Evolutionary conservation across 1,140 invertebrate species (phyloP).

Genomic region (Heliothis subflexa): DNA sequence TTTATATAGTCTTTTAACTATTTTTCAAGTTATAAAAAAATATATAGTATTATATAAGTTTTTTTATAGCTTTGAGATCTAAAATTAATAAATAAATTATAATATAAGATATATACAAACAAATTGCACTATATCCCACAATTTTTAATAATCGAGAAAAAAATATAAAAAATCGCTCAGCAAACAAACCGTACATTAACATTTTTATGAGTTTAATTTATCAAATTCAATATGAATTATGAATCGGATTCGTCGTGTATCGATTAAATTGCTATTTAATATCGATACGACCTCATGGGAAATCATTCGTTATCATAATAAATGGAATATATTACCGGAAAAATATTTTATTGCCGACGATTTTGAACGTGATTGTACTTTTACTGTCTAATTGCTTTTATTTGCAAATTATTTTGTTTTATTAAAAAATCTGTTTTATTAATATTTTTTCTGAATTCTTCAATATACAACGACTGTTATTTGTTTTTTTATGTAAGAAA

Average conservation of each 20-base stretch:
- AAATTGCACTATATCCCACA: neutral
- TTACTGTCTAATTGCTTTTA: conserved; percentile 24
- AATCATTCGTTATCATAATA: conserved; percentile 67
- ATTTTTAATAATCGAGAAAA: neutral
- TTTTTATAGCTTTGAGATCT: no score
- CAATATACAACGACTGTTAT: neutral
- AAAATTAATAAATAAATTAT: neutral
- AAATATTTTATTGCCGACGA: conserved; percentile 42
- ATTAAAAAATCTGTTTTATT: no score
- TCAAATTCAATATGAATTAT: conserved; percentile 57
- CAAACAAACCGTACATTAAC: conserved; percentile 46
- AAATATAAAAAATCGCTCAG: conserved; percentile 15
- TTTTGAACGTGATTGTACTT: conserved; percentile 33
- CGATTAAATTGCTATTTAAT: conserved; percentile 68
- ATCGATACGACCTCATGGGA: conserved; percentile 63
- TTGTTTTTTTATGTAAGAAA: no score
- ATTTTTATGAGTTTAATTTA: conserved; percentile 47
- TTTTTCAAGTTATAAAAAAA: no score
- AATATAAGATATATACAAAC: neutral
- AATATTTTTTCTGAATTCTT: neutral
- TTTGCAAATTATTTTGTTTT: neutral
- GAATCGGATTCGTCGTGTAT: conserved; percentile 64
- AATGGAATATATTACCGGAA: conserved; percentile 42
- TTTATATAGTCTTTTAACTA: no score
- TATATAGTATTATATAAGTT: no score